Evolutionary conservation across 1,140 invertebrate species (phyloP).

Genomic region (Drosophila lacertosa): DNA sequence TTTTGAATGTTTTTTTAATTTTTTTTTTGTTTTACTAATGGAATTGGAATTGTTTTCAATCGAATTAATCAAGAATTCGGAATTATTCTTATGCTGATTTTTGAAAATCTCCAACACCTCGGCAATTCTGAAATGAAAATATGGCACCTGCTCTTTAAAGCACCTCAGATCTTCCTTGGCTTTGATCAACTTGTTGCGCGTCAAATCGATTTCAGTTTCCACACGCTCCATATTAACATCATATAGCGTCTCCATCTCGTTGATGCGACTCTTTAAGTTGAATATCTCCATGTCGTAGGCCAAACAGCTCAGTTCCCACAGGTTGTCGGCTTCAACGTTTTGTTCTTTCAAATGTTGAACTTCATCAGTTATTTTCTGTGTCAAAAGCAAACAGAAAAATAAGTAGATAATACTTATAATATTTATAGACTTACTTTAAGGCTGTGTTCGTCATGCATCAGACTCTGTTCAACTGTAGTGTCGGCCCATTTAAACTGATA

Average conservation of each 20-base stretch:
- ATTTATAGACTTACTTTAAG: constrained; percentile 1
- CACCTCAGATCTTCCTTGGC: constrained; percentile 43
- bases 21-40: too few species aligned
- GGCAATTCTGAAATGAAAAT: constrained; percentile 39
- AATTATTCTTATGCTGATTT: not conserved
- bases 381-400: too few species aligned
- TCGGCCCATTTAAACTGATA: constrained; percentile 47
- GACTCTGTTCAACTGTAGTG: constrained; percentile 37
- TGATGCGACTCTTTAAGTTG: constrained; percentile 29
- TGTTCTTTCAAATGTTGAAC: too few species aligned
- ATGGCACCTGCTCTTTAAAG: constrained; percentile 18
- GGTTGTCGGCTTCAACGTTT: not conserved
- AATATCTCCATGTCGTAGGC: constrained; percentile 18
- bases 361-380: too few species aligned
- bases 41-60: too few species aligned
- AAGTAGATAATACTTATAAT: not conserved
- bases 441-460: not conserved
- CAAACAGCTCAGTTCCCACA: not conserved
- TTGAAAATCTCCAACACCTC: constrained; percentile 16
- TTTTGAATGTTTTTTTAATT: not conserved
- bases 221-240: constrained; percentile 31
- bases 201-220: constrained; percentile 19
- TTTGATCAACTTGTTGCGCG: constrained; percentile 32
- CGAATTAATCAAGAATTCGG: too few species aligned
- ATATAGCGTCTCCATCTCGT: constrained; percentile 16